These are phyloP conservation scores for Chaetodon trifascialis DNA, from an alignment of 2,113 vertebrate species.

Conservation along the genomic window DNA sequence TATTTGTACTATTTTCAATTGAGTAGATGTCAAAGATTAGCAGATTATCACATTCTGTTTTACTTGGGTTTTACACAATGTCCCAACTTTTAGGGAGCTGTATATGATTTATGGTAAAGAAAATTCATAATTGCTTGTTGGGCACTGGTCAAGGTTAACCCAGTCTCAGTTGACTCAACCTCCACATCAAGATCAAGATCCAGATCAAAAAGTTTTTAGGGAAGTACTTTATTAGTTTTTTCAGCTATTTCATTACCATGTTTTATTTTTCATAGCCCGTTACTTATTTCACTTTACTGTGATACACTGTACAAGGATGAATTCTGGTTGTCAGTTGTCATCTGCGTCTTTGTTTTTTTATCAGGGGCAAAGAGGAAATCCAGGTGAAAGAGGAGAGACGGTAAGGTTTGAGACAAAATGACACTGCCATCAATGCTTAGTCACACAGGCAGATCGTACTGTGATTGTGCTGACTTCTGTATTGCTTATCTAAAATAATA, in stretches of 20 bases:
- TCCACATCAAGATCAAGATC: neutral
- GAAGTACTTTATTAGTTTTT: too few species aligned
- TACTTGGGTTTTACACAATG: too few species aligned
- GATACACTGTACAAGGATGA: neutral
- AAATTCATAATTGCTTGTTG: too few species aligned
- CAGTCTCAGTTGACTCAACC: neutral
- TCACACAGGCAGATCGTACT: too few species aligned
- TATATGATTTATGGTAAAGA: too few species aligned
- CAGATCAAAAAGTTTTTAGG: neutral
- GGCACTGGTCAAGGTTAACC: too few species aligned
- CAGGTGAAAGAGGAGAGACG: slow-evolving; percentile 75
- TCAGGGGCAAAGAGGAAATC: slow-evolving; percentile 80
- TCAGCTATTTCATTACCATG: neutral
- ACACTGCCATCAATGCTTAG: neutral
- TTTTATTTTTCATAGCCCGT: neutral
- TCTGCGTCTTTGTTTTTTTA: slow-evolving; percentile 23
- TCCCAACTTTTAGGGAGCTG: too few species aligned
- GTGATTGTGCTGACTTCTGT: too few species aligned
- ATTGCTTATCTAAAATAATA: neutral
- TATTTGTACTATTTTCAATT: too few species aligned
- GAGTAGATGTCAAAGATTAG: too few species aligned
- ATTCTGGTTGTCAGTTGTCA: neutral
- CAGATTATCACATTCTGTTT: too few species aligned
- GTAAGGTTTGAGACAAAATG: slow-evolving; percentile 55
- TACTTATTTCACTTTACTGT: neutral